These are phyloP conservation scores for Hydropotes inermis DNA, from an alignment of 2,113 vertebrate genomes.

Conservation along the genomic window DNA sequence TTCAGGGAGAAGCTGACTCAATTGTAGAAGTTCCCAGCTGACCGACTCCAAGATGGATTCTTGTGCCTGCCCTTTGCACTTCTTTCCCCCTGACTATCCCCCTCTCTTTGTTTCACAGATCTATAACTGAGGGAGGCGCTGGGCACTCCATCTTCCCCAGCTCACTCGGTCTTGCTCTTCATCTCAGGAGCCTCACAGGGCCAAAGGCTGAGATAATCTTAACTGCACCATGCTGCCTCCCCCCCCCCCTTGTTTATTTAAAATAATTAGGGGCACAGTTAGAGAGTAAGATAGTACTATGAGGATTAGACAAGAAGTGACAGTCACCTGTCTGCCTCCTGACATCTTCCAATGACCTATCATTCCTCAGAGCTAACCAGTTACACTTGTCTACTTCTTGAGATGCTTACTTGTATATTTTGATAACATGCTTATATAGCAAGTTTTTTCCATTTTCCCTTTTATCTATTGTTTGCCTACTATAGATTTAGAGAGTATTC, in stretches of 20 bases:
- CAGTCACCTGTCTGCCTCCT: not conserved
- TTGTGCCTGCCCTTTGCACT: not conserved
- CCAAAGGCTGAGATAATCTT: not conserved
- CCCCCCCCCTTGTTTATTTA: not conserved
- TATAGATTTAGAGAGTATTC: not conserved
- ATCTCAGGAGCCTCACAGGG: not conserved
- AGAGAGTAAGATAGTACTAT: not conserved
- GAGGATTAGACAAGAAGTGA: not conserved
- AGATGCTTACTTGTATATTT: not conserved
- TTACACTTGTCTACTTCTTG: not conserved
- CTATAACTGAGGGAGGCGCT: not conserved
- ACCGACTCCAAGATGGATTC: not conserved
- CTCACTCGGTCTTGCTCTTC: not conserved
- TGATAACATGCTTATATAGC: not conserved
- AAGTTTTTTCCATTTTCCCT: not conserved
- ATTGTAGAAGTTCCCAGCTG: slow-evolving; percentile 22
- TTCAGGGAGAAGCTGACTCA: slow-evolving; percentile 33
- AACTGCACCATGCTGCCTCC: not conserved
- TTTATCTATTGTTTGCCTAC: slow-evolving; percentile 7
- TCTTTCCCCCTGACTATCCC: not conserved
- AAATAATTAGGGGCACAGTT: not conserved
- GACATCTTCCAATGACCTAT: not conserved
- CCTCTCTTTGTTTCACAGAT: not conserved
- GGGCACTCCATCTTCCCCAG: not conserved
- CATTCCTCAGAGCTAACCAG: not conserved